A percentile compares a stretch with the other conserved stretches of the same genome.
These are phyloP conservation scores for Epiblema foenella DNA, from an alignment of 2,888 invertebrate species.

Conservation along the genomic window DNA sequence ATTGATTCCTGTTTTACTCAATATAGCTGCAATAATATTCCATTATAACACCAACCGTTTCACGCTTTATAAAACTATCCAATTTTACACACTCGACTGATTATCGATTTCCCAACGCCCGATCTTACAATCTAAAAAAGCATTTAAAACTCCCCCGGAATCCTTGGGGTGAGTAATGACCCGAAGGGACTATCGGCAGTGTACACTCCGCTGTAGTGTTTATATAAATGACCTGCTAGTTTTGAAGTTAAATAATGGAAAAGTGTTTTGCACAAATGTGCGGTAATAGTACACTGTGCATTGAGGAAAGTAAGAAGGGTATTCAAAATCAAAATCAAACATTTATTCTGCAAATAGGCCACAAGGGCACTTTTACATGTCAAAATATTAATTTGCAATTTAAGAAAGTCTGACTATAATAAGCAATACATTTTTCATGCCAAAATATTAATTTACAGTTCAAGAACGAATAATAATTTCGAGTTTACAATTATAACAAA, in stretches of 20 bases:
- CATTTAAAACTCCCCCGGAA: slow-evolving; percentile 21
- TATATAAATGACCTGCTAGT: slow-evolving; percentile 20
- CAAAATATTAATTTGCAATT: too few relatives aligned
- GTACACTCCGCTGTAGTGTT: slow-evolving; percentile 20
- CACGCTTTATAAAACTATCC: slow-evolving; percentile 1
- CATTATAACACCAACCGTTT: neutral
- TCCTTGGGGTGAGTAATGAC: slow-evolving; percentile 22
- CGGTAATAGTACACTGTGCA: neutral
- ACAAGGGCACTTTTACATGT: too few relatives aligned
- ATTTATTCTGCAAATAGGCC: too few relatives aligned
- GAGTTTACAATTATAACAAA: too few relatives aligned
- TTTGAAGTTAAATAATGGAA: slow-evolving; percentile 6
- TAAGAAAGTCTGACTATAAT: too few relatives aligned
- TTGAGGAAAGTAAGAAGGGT: too few relatives aligned
- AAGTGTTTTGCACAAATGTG: neutral
- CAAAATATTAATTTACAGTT: too few relatives aligned
- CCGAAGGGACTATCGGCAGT: slow-evolving; percentile 11
- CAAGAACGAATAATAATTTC: too few relatives aligned
- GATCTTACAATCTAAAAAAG: slow-evolving; percentile 15
- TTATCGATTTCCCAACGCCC: neutral
- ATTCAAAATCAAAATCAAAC: too few relatives aligned
- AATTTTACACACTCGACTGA: neutral
- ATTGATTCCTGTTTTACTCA: neutral
- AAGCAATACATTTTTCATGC: too few relatives aligned
- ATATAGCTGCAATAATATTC: neutral